Evolutionary conservation across 2,888 invertebrate genomes (phyloP).

Genomic region (Holacanthella duospinosa): DNA sequence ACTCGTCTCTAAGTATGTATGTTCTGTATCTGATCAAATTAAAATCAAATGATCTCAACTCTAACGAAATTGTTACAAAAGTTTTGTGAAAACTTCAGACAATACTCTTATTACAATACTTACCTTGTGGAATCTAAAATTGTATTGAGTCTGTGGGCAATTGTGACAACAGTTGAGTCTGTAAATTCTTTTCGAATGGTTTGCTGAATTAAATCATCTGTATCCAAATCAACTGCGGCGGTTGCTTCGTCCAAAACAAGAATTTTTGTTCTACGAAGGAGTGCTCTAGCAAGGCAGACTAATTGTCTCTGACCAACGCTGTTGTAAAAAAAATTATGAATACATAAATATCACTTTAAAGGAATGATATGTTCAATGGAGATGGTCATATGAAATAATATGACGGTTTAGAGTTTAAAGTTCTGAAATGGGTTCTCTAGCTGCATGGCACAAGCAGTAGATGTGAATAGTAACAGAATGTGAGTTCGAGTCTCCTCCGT

Average conservation of each 20-base stretch:
- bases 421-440: too few relatives aligned
- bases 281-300: conserved; percentile 39
- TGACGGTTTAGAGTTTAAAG: too few relatives aligned
- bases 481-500: too few relatives aligned
- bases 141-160: conserved; percentile 85
- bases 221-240: conserved; percentile 43
- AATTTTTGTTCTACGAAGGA: conserved; percentile 38
- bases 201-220: conserved; percentile 47
- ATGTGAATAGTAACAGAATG: too few relatives aligned
- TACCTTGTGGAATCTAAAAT: conserved; percentile 73
- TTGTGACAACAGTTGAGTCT: conserved; percentile 78
- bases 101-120: neutral
- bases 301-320: conserved; percentile 37
- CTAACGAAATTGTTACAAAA: too few relatives aligned
- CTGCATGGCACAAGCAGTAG: too few relatives aligned
- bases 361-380: too few relatives aligned
- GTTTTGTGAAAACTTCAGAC: too few relatives aligned
- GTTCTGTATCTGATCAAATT: too few relatives aligned
- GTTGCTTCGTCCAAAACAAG: conserved; percentile 41
- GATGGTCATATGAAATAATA: too few relatives aligned
- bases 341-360: too few relatives aligned
- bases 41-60: too few relatives aligned
- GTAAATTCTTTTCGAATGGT: conserved; percentile 79
- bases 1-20: neutral
- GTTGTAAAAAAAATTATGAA: neutral